Base-by-base conservation (phyloP, 2,888 invertebrate species). In the Colostygia pectinataria region DNA sequence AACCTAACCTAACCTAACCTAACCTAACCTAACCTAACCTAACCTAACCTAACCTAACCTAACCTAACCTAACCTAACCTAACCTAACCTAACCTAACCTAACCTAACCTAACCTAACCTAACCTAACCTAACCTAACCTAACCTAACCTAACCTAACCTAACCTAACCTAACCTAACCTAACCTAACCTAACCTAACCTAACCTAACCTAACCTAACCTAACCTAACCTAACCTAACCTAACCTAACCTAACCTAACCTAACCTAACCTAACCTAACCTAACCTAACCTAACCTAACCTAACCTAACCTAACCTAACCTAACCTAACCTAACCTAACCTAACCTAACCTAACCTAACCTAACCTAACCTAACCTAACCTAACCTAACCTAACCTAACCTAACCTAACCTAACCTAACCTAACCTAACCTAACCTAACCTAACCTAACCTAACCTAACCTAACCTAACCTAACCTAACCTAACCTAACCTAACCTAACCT, bases 81-180 rank as follows among this genome's bases (percentile, higher is more conserved):
- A 60, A 53, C 57, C 53, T 59, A 57, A 61, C 59, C 57, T 59
- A 59, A 59, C 60, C 57, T 59, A 58, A 59, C 59, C 57, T 59
- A 63, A 59, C 60, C 59, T 57, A 59, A 61, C 60, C 57, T 63
- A 61, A 58, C 60, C 56, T 60, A 62, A 58, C 61, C 58, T 61
- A 61, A 61, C 58, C 58, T 58, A 61, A 61, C 58, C 58, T 57
- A 56, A 58, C 57, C 58, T 56, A 56, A 61, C 56, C 55, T 53
- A 58, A 56, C 55, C 56, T 50, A 56, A 56, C 55, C 55, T 55
- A 55, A 55, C 57, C 53, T 57, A 53, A 58, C 54, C 59, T 54
- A 57, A 59, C 59, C 59, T 56, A 56, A 59, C 55, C 59, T 55
- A 59, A 56, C 59, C 56, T 57, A 57, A 61, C 56, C 61, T 61